Percentiles rank a stretch among this genome's conserved stretches.
Evolutionary conservation across 2,797 vertebrate species (phyloP).

Genomic region (Oreonectes daqikongensis): DNA sequence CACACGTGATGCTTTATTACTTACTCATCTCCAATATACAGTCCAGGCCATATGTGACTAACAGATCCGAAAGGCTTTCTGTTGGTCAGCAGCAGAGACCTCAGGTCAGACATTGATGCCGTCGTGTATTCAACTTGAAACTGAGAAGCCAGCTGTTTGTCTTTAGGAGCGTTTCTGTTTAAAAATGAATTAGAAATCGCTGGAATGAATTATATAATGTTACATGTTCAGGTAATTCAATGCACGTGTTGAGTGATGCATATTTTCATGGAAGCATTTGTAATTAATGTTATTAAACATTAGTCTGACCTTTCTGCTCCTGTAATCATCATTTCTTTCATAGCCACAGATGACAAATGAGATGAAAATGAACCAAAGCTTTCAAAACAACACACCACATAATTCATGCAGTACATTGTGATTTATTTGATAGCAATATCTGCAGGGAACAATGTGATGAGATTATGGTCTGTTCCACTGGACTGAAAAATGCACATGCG

Average conservation of each 20-base stretch:
- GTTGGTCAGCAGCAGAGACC: slow-evolving; percentile 74
- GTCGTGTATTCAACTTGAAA: slow-evolving; percentile 58
- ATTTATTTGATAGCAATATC: slow-evolving; percentile 12
- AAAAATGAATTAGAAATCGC: not conserved
- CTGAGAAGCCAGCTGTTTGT: slow-evolving; percentile 39
- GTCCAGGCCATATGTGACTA: slow-evolving; percentile 86
- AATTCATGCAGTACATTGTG: not conserved
- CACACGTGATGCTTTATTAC: slow-evolving; percentile 37
- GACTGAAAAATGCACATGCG: not conserved
- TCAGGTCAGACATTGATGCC: slow-evolving; percentile 77
- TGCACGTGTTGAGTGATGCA: not conserved
- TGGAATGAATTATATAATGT: not conserved
- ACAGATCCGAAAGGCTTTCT: slow-evolving; percentile 68
- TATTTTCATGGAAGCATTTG: not conserved
- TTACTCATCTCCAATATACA: slow-evolving; percentile 82
- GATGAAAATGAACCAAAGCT: not conserved
- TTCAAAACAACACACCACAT: slow-evolving; percentile 6
- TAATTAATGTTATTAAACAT: slow-evolving; percentile 11
- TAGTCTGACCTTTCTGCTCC: slow-evolving; percentile 22
- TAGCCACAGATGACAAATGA: slow-evolving; percentile 11
- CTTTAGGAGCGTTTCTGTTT: slow-evolving; percentile 41
- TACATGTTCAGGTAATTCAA: not conserved
- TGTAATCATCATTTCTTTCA: slow-evolving; percentile 5
- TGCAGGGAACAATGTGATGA: not conserved
- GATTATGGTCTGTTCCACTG: not conserved